Percentiles rank a stretch among this genome's conserved stretches.
Evolutionary conservation across 2,797 vertebrate genomes (phyloP).

Genomic region (Mastacembelus armatus): DNA sequence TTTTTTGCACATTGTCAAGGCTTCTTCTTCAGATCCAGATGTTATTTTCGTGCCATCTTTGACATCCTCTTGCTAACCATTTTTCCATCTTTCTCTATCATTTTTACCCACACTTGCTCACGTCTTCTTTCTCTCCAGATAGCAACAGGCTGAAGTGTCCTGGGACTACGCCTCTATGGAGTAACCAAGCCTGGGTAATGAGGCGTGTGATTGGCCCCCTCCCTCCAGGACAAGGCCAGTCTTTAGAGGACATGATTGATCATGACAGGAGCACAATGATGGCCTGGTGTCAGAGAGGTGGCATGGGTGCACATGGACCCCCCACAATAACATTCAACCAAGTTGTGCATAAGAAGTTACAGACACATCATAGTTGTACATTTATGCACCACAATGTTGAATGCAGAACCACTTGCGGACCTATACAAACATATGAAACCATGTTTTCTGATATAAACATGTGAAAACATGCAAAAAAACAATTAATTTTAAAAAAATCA

Average conservation of each 20-base stretch:
- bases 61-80: neutral
- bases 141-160: conserved; percentile 82
- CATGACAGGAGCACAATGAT: conserved; percentile 85
- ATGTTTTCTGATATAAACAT: conserved; percentile 3
- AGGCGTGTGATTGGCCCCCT: conserved; percentile 88
- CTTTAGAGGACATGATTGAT: conserved; percentile 86
- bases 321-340: conserved; percentile 53
- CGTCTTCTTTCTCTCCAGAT: conserved; percentile 64
- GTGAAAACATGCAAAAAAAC: conserved; percentile 2
- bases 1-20: neutral
- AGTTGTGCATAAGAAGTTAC: conserved; percentile 58
- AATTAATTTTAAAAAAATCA: neutral
- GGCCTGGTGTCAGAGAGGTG: conserved; percentile 81
- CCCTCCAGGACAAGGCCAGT: conserved; percentile 82
- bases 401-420: conserved; percentile 15
- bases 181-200: conserved; percentile 88
- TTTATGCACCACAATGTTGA: conserved; percentile 68
- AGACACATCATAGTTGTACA: conserved; percentile 69
- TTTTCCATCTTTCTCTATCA: neutral
- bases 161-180: conserved; percentile 73
- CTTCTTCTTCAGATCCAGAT: conserved; percentile 1
- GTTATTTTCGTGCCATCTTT: neutral
- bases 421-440: conserved; percentile 10
- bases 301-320: conserved; percentile 67
- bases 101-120: conserved; percentile 22